Percentiles rank a stretch among this genome's conserved stretches.
Evolutionary conservation across 2,113 vertebrate species (phyloP).

Genomic region (Motacilla tschutschensis): DNA sequence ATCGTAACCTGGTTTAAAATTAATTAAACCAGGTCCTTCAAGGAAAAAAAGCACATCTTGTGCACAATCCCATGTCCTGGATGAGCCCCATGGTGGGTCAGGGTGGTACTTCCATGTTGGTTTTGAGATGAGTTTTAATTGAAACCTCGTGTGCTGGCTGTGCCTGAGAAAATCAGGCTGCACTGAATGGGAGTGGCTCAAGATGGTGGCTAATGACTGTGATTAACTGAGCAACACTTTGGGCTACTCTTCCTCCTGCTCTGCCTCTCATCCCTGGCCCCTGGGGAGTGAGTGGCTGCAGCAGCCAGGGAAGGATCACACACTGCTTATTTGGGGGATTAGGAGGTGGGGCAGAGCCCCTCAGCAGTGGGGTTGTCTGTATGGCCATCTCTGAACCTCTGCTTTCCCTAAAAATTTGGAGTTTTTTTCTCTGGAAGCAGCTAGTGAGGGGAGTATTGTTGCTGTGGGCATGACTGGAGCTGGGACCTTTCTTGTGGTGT

Average conservation of each 20-base stretch:
- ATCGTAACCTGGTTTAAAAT: not conserved
- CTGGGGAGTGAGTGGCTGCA: accelerated
- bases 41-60: not conserved
- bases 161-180: not conserved
- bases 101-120: not conserved
- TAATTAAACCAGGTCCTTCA: not conserved
- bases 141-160: not conserved
- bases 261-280: not conserved
- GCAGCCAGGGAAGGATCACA: not conserved
- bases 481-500: not conserved
- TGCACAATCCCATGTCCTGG: not conserved
- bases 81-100: not conserved
- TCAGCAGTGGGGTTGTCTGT: accelerated
- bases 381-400: not conserved
- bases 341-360: not conserved
- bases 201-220: conserved; percentile 29
- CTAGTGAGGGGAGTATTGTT: not conserved
- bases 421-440: not conserved
- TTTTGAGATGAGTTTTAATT: not conserved
- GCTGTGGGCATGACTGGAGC: not conserved
- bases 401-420: not conserved
- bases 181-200: not conserved
- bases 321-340: accelerated
- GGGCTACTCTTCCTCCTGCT: not conserved
- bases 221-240: conserved; percentile 13